phyloP scores from a whole-genome alignment of 2,113 vertebrate species.

The Prinia subflava region DNA sequence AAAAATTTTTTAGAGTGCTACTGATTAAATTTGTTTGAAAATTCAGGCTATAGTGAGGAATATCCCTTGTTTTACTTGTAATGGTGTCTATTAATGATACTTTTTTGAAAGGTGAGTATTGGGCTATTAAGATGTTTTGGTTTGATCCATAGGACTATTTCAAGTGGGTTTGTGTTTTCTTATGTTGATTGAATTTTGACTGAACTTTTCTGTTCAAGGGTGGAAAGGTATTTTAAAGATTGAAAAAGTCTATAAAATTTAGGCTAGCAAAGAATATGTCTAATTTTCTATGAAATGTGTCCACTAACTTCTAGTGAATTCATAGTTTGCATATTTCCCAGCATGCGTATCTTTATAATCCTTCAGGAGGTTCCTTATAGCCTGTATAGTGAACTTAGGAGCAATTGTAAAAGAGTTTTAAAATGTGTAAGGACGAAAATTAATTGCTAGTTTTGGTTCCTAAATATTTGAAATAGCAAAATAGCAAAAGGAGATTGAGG shows the following conservation, averaged over 20 bases:
- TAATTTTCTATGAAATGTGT: background rate
- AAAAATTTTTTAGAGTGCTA: background rate
- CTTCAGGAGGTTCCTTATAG: background rate
- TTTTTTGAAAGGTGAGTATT: background rate
- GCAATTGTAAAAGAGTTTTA: background rate
- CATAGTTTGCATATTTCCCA: background rate
- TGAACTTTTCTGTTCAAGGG: background rate
- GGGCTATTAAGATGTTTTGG: background rate
- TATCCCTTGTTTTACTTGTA: background rate
- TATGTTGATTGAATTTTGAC: background rate
- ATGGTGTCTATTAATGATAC: background rate
- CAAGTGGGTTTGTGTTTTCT: background rate
- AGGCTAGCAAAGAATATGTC: background rate
- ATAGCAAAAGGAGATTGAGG: background rate
- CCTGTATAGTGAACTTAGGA: background rate
- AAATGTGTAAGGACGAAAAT: background rate
- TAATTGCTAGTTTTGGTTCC: background rate
- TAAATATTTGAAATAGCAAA: background rate
- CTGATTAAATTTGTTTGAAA: background rate
- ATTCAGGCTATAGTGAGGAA: background rate
- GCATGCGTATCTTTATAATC: background rate
- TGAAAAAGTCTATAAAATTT: background rate
- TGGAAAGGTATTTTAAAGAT: background rate
- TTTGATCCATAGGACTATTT: background rate
- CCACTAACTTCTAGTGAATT: background rate